A percentile compares a stretch with the other conserved stretches of the same genome.
Evolutionary conservation across 2,888 invertebrate species (phyloP).

Genomic region (Drosophila stalkeri): DNA sequence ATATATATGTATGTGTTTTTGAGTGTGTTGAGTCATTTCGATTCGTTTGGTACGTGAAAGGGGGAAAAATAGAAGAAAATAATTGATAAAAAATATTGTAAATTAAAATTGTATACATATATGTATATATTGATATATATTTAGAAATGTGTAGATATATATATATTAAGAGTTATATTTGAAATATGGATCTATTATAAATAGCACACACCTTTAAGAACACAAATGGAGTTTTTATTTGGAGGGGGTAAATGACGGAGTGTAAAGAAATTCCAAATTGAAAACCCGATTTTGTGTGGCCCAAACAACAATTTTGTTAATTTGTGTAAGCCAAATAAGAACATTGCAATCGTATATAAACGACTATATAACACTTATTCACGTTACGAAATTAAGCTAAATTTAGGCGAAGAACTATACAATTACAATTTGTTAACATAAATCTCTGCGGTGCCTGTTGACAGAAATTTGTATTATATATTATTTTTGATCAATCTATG

Average conservation of each 20-base stretch:
- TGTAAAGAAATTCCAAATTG: conserved; percentile 13
- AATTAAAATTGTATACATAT: conserved; percentile 53
- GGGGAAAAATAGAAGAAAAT: conserved; percentile 69
- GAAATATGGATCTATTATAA: conserved; percentile 15
- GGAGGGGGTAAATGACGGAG: not conserved
- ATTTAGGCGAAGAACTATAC: no score
- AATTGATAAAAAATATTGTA: conserved; percentile 67
- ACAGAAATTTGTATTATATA: not conserved
- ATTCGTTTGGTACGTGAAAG: conserved; percentile 63
- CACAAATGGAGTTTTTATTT: not conserved
- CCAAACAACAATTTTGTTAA: conserved; percentile 34
- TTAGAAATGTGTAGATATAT: conserved; percentile 9
- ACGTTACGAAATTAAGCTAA: not conserved
- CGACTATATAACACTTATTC: conserved; percentile 4
- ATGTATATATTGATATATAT: conserved; percentile 31
- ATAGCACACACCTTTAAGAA: conserved; percentile 17
- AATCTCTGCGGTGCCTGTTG: no score
- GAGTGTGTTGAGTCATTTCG: conserved; percentile 46
- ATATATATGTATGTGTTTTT: conserved; percentile 12
- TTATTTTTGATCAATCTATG: no score
- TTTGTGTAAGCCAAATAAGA: conserved; percentile 18
- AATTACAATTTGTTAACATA: not conserved
- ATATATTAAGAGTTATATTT: conserved; percentile 19
- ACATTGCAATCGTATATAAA: not conserved
- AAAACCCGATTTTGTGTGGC: not conserved